These are phyloP conservation scores for Cyanocitta stelleri DNA, from an alignment of 2,113 vertebrate species.

Conservation along the genomic window DNA sequence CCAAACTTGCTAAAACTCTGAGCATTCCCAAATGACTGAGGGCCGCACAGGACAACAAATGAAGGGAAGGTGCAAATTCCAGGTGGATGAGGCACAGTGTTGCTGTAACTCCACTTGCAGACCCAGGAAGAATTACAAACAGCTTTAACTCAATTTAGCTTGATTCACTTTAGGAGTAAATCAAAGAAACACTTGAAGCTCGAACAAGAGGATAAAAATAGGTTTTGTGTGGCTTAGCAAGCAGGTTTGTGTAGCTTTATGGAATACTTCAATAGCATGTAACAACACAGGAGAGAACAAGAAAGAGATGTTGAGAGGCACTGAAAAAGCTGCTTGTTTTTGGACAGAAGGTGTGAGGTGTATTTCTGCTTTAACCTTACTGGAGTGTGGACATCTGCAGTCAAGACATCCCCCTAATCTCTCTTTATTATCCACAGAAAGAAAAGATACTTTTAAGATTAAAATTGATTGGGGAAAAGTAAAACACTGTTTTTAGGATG, in stretches of 20 bases:
- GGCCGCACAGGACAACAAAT: neutral
- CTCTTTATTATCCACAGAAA: neutral
- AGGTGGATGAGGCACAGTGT: neutral
- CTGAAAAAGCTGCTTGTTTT: neutral
- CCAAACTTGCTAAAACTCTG: neutral
- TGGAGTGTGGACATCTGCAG: neutral
- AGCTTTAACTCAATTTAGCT: neutral
- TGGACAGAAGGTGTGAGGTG: neutral
- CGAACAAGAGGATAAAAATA: neutral
- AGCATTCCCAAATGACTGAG: rapidly evolving
- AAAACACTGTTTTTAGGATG: neutral
- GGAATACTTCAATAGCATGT: neutral
- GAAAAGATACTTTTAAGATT: neutral
- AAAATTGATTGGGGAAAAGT: neutral
- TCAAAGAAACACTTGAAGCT: conserved; percentile 1
- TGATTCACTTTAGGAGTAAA: conserved; percentile 9
- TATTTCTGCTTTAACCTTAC: neutral
- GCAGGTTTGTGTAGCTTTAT: neutral
- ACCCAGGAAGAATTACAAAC: conserved; percentile 5
- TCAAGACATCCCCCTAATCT: neutral
- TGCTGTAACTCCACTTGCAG: neutral
- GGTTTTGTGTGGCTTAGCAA: neutral
- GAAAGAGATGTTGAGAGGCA: neutral
- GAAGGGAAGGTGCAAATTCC: neutral
- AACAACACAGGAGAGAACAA: neutral